phyloP scores from a whole-genome alignment of 2,888 invertebrate species.

The Cremastinae sp. region DNA sequence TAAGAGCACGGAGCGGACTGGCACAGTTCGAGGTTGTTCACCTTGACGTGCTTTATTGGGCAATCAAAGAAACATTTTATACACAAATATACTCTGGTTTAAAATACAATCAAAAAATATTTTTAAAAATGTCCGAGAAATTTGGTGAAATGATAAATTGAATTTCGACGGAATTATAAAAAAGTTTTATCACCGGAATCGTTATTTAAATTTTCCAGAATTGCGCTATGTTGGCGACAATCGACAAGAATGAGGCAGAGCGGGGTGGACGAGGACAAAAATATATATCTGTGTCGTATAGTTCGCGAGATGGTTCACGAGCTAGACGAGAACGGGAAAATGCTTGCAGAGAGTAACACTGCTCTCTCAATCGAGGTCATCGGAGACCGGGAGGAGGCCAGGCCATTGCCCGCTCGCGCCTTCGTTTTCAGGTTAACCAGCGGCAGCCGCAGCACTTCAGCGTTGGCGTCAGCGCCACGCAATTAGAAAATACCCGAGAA shows the following conservation, averaged over 20 bases:
- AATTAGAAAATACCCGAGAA: slow-evolving; percentile 74
- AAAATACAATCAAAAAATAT: neutral
- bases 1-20: slow-evolving; percentile 69
- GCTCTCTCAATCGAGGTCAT: slow-evolving; percentile 78
- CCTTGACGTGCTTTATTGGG: slow-evolving; percentile 68
- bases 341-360: slow-evolving; percentile 54
- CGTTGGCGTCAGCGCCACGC: slow-evolving; percentile 70
- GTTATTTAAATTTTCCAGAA: too few relatives aligned
- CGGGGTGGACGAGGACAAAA: slow-evolving; percentile 64
- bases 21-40: slow-evolving; percentile 79
- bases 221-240: slow-evolving; percentile 46
- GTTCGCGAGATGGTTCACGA: slow-evolving; percentile 26
- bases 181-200: too few relatives aligned
- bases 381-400: slow-evolving; percentile 77
- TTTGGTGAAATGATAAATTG: too few relatives aligned
- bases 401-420: slow-evolving; percentile 81
- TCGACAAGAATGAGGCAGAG: slow-evolving; percentile 55
- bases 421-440: slow-evolving; percentile 76
- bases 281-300: too few relatives aligned
- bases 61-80: slow-evolving; percentile 3
- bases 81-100: neutral
- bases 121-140: slow-evolving; percentile 28
- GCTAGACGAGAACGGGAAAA: slow-evolving; percentile 51
- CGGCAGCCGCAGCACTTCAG: slow-evolving; percentile 61
- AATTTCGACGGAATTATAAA: too few relatives aligned